A percentile compares a stretch with the other conserved stretches of the same genome.
Evolutionary conservation across 2,888 invertebrate genomes (phyloP).

Genomic region (Alloscopus bannaensis): DNA sequence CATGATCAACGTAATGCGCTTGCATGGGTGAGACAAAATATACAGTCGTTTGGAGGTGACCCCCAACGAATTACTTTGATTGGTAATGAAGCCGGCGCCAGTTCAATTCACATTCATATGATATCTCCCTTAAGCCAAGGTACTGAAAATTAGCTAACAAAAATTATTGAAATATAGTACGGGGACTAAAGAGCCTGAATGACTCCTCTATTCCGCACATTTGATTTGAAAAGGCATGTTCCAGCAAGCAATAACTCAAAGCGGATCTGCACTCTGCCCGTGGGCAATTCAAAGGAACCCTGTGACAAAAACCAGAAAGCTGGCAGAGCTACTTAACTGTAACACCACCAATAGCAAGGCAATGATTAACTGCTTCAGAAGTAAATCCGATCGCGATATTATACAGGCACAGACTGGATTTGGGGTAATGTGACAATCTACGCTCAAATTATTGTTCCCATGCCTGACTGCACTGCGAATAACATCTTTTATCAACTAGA

Average conservation of each 20-base stretch:
- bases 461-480: neutral
- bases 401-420: slow-evolving; percentile 24
- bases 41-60: slow-evolving; percentile 45
- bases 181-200: too few species aligned
- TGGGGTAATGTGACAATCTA: slow-evolving; percentile 20
- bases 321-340: slow-evolving; percentile 48
- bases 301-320: slow-evolving; percentile 23
- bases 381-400: slow-evolving; percentile 41
- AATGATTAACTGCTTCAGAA: slow-evolving; percentile 34
- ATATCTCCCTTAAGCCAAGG: slow-evolving; percentile 52
- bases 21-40: slow-evolving; percentile 39
- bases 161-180: neutral
- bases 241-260: slow-evolving; percentile 37
- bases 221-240: slow-evolving; percentile 58
- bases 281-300: slow-evolving; percentile 55
- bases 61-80: slow-evolving; percentile 23
- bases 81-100: slow-evolving; percentile 39
- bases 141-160: neutral
- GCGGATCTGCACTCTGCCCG: slow-evolving; percentile 47
- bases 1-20: slow-evolving; percentile 26
- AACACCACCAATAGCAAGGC: slow-evolving; percentile 1
- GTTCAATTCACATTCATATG: slow-evolving; percentile 40
- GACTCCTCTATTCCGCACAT: too few species aligned
- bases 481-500: neutral
- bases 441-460: neutral